These are phyloP conservation scores for Pyrochroa serraticornis DNA, from an alignment of 2,888 invertebrate species.

Conservation along the genomic window DNA sequence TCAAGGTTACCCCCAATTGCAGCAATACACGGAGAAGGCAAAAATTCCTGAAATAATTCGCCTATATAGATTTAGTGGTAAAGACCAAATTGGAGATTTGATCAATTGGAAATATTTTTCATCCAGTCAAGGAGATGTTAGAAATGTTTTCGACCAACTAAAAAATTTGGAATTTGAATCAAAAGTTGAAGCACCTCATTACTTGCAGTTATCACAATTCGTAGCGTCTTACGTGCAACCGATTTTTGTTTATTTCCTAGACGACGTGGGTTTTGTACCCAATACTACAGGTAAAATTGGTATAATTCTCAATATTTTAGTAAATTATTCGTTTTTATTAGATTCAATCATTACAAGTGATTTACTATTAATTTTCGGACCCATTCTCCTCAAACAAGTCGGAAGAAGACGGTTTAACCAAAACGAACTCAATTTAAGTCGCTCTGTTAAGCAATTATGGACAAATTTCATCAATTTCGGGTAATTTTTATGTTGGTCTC, in stretches of 20 bases:
- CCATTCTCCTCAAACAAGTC: constrained; percentile 69
- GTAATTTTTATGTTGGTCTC: constrained; percentile 49
- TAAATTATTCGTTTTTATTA: constrained; percentile 38
- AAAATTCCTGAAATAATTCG: constrained; percentile 66
- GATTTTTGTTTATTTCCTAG: constrained; percentile 65
- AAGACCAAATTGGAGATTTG: constrained; percentile 54
- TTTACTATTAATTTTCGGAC: constrained; percentile 69
- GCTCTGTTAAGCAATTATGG: constrained; percentile 60
- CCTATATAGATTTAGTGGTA: constrained; percentile 53
- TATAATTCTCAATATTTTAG: background rate
- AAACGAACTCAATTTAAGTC: constrained; percentile 65
- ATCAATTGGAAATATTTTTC: constrained; percentile 66
- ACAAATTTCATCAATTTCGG: constrained; percentile 59
- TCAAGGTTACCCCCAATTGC: constrained; percentile 62
- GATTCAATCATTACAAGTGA: constrained; percentile 74
- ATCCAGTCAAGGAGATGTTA: constrained; percentile 53
- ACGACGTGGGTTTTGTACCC: constrained; percentile 59
- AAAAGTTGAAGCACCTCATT: constrained; percentile 63
- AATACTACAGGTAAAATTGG: constrained; percentile 61
- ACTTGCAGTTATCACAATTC: constrained; percentile 58
- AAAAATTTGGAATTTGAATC: constrained; percentile 66
- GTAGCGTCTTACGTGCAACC: constrained; percentile 53
- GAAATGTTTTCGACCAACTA: constrained; percentile 58
- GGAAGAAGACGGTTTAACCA: constrained; percentile 66
- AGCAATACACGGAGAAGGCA: constrained; percentile 64